Conservation (phyloP, 2,113 vertebrate genomes). For the Ploceus nigricollis region DNA sequence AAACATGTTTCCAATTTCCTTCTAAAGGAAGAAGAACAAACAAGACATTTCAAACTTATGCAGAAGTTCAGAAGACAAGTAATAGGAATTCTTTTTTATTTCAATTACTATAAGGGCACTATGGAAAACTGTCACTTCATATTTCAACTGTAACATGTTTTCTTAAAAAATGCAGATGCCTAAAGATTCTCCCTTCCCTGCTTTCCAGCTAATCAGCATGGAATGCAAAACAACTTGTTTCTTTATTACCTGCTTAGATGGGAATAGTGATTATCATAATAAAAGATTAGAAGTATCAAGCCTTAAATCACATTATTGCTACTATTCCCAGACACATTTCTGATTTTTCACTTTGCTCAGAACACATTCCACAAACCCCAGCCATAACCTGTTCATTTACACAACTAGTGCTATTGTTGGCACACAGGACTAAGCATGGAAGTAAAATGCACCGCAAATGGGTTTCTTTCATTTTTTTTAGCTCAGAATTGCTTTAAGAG, state of each 20-base stretch:
- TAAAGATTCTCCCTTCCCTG: neutral
- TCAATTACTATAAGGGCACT: neutral
- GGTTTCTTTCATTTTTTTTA: neutral
- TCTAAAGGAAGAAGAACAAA: neutral
- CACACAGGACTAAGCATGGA: neutral
- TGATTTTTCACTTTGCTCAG: neutral
- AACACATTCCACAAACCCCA: neutral
- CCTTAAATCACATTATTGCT: neutral
- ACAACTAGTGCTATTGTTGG: neutral
- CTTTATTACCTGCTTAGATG: neutral
- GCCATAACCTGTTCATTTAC: neutral
- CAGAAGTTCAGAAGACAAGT: neutral
- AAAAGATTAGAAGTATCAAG: neutral
- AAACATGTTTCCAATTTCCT: neutral
- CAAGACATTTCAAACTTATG: neutral
- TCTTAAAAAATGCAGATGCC: neutral
- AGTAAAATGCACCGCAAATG: neutral
- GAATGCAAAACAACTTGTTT: neutral
- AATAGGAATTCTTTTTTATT: neutral
- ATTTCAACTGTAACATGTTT: neutral
- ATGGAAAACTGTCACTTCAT: neutral
- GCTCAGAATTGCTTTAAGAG: neutral
- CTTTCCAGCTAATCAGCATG: neutral
- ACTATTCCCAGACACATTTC: neutral
- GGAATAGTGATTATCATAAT: neutral